phyloP scores from a whole-genome alignment of 1,140 invertebrate species.

The Microplitis mediator region DNA sequence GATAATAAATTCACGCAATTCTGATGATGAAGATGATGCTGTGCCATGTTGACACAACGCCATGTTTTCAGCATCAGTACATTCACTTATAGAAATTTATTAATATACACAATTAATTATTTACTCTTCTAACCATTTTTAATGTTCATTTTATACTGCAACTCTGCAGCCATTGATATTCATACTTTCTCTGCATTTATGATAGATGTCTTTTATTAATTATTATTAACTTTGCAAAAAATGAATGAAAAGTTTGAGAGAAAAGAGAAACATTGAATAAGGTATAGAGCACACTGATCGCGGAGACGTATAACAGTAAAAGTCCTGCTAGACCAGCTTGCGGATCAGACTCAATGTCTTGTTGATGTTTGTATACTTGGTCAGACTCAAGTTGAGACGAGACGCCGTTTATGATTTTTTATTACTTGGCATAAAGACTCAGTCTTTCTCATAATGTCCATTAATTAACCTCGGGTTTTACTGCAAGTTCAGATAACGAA shows the following conservation, averaged over 20 bases:
- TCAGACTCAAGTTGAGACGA: slow-evolving; percentile 23
- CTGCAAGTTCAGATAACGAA: not conserved
- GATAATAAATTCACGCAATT: slow-evolving; percentile 2
- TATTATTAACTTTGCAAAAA: not conserved
- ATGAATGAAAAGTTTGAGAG: slow-evolving; percentile 3
- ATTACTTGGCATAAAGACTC: not conserved
- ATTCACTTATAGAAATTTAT: slow-evolving; percentile 6
- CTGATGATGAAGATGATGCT: slow-evolving; percentile 5
- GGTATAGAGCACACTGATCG: slow-evolving; percentile 26
- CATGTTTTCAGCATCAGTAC: not conserved
- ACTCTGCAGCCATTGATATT: no score
- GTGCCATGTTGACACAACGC: slow-evolving; percentile 8
- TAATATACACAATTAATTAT: not conserved
- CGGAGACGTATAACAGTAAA: slow-evolving; percentile 41
- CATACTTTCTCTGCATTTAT: not conserved
- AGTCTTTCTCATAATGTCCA: not conserved
- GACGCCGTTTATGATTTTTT: not conserved
- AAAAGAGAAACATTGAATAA: slow-evolving; percentile 28
- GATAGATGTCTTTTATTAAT: not conserved
- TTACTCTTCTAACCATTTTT: not conserved
- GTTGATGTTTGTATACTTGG: slow-evolving; percentile 14
- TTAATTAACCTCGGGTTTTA: slow-evolving; percentile 6
- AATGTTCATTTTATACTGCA: not conserved
- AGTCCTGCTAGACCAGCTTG: slow-evolving; percentile 41
- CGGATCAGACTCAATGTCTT: slow-evolving; percentile 22